These are phyloP conservation scores for Cryptoprocta ferox DNA, from an alignment of 2,797 vertebrate genomes.

Conservation along the genomic window DNA sequence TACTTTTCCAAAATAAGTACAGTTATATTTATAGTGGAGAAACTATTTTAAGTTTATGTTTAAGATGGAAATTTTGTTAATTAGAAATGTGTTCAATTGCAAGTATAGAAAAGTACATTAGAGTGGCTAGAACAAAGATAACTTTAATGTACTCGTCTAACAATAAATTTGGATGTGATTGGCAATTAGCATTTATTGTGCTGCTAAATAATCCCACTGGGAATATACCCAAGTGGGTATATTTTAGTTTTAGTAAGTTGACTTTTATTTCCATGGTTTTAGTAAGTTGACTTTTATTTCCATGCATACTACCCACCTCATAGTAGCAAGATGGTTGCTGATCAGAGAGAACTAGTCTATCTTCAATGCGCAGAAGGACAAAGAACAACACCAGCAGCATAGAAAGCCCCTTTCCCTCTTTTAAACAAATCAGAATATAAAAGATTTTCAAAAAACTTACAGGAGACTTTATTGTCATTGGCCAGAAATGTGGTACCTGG, in stretches of 20 bases:
- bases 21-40: not conserved
- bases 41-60: not conserved
- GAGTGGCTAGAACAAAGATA: not conserved
- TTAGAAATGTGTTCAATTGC: not conserved
- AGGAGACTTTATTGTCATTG: not conserved
- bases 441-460: not conserved
- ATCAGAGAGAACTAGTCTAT: not conserved
- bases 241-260: slow-evolving; percentile 20
- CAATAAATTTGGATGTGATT: not conserved
- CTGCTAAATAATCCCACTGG: not conserved
- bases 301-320: not conserved
- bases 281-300: slow-evolving; percentile 28
- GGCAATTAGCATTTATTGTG: not conserved
- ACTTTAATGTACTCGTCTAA: not conserved
- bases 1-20: not conserved
- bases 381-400: not conserved
- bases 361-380: not conserved
- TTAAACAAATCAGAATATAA: not conserved
- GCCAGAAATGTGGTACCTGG: not conserved
- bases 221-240: not conserved
- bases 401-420: not conserved
- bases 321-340: not conserved
- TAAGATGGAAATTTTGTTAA: not conserved
- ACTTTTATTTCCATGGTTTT: not conserved
- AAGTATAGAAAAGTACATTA: not conserved